These are phyloP conservation scores for Cathartes aura DNA, from an alignment of 2,113 vertebrate species.

Conservation along the genomic window DNA sequence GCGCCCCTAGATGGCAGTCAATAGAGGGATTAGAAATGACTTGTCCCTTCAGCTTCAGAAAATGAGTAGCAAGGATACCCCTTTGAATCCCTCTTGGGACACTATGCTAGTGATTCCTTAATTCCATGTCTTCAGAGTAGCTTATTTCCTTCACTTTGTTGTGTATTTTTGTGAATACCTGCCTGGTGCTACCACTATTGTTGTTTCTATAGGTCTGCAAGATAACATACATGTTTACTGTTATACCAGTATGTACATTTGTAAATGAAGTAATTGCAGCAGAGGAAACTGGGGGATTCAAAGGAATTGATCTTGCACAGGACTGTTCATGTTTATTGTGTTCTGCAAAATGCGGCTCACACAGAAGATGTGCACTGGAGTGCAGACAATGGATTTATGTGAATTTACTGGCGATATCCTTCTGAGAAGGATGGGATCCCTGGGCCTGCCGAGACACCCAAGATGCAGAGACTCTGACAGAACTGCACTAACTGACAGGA, in stretches of 20 bases:
- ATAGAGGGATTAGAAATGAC: conserved; percentile 35
- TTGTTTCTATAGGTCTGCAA: rapidly evolving
- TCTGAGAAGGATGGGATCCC: neutral
- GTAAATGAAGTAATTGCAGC: neutral
- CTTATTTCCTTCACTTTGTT: neutral
- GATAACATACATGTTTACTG: neutral
- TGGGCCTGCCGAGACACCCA: neutral
- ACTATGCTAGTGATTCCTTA: neutral
- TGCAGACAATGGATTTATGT: neutral
- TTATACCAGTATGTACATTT: neutral
- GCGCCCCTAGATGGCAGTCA: conserved; percentile 69
- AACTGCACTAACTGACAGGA: neutral
- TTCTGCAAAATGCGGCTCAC: rapidly evolving
- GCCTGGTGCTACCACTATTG: neutral
- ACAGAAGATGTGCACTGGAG: neutral
- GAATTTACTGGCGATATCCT: neutral
- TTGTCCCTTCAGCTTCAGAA: conserved; percentile 12
- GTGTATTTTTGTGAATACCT: neutral
- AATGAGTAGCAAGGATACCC: neutral
- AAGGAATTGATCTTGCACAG: neutral
- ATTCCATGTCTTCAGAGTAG: neutral
- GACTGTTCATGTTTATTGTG: neutral
- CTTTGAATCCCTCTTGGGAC: neutral
- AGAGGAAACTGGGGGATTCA: neutral
- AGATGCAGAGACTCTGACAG: neutral